A percentile compares a stretch with the other conserved stretches of the same genome.
phyloP scores from a whole-genome alignment of 2,797 vertebrate species.

The Pipistrellus pygmaeus region DNA sequence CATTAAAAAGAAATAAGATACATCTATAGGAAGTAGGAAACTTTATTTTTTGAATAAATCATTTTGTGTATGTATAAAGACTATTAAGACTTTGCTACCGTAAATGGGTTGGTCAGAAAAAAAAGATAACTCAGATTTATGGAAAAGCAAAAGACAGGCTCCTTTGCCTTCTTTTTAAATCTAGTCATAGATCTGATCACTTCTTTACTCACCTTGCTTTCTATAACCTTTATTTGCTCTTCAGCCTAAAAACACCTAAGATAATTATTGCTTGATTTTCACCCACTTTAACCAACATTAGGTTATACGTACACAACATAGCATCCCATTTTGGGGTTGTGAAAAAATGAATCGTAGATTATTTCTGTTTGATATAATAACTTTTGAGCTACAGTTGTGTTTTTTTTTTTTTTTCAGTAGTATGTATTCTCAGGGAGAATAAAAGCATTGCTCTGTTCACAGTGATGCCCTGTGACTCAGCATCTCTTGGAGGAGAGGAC shows the following conservation, averaged over 20 bases:
- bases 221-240: background rate
- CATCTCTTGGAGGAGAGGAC: background rate
- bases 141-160: background rate
- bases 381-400: background rate
- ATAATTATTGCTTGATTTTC: background rate
- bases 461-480: background rate
- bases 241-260: background rate
- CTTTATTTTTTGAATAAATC: background rate
- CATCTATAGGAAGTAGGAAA: background rate
- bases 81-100: background rate
- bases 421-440: background rate
- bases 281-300: background rate
- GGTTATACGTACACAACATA: background rate
- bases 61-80: background rate
- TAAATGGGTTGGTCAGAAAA: background rate
- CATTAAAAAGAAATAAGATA: background rate
- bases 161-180: background rate
- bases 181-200: background rate
- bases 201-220: background rate
- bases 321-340: background rate
- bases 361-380: background rate
- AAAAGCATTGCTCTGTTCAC: background rate
- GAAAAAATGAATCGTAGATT: background rate
- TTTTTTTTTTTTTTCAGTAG: background rate
- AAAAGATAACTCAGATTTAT: background rate